Conservation (phyloP, 1,140 invertebrate species). For the Riptortus pedestris region DNA sequence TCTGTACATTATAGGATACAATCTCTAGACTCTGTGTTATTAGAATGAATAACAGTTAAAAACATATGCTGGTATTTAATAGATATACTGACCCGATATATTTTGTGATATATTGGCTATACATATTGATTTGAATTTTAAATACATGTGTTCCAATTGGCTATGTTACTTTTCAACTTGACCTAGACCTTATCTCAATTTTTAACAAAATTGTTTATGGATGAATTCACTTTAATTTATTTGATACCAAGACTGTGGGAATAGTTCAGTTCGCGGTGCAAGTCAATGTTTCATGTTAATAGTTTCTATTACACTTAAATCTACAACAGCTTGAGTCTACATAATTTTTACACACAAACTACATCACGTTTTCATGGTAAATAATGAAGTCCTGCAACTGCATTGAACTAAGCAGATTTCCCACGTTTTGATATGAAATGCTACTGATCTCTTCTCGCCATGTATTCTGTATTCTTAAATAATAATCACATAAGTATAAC, state of each 20-base stretch:
- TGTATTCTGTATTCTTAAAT: too few species aligned
- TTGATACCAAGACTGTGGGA: background rate
- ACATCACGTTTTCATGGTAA: too few species aligned
- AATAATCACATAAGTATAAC: too few species aligned
- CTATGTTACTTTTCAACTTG: background rate
- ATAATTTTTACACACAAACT: too few species aligned
- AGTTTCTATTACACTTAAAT: too few species aligned
- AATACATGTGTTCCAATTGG: conserved; percentile 6
- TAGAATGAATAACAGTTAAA: background rate
- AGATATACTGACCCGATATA: conserved; percentile 6
- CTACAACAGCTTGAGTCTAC: too few species aligned
- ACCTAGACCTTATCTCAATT: background rate
- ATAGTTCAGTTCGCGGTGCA: too few species aligned
- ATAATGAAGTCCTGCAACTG: too few species aligned
- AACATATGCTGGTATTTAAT: background rate
- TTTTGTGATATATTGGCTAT: conserved; percentile 8
- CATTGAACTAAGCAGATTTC: too few species aligned
- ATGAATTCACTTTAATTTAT: background rate
- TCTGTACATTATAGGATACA: background rate
- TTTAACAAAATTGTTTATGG: background rate
- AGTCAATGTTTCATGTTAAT: too few species aligned
- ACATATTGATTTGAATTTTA: conserved; percentile 3
- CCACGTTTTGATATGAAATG: too few species aligned
- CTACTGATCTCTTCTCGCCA: too few species aligned
- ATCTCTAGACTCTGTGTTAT: conserved; percentile 8